Evolutionary conservation across 2,113 vertebrate species (phyloP), one percentile per base, ranked within the genome.

Genomic region (Halichoerus grypus): DNA sequence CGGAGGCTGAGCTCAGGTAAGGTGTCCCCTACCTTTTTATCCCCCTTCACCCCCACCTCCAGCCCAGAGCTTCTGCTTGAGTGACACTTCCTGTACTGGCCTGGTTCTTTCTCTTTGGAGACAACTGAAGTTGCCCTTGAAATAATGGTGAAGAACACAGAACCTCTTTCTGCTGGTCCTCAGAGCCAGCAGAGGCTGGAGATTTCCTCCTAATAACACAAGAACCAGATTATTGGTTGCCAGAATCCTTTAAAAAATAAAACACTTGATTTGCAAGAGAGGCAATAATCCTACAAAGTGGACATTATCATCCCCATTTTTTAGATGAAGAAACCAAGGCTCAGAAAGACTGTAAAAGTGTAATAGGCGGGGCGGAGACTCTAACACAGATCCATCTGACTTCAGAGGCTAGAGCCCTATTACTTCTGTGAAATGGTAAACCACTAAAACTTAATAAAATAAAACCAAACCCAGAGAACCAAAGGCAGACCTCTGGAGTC

Each of bases 91-190:
- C 24, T 22, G 28, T 18, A 49, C 53, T 46, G 87, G 12, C 7
- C n/a, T 36, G 6, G 7, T 33, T 83, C 59, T 92, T 53, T 90
- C 12, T 79, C 61, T 24, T 57, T 14, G n/a, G 9, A 61, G n/a
- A 67, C 55, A 90, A 61, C 7, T 42, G 65, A 80, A 55, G 28
- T n/a, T 93, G 42, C n/a, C 24, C 10, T 51, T 91, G 65, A 88
- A 49, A 61, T 53, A 69, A 69, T 2, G 57, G 26, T 31, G 51
- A 69, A 79, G 24, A 83, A 8, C 28, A 74, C 13, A 88, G 42
- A 88, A 77, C 85, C 39, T 79, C 57, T 95, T 91, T 89, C 36
- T 96, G 53, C 61, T 63, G 4, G 21, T 94, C 42, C 33, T 86
- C 81, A 81, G 31, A 81, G 12, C 5, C 4, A 26, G 24, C 77